Evolutionary conservation across 2,797 vertebrate species (phyloP).

Genomic region (Typhlichthys eigenmanni): DNA sequence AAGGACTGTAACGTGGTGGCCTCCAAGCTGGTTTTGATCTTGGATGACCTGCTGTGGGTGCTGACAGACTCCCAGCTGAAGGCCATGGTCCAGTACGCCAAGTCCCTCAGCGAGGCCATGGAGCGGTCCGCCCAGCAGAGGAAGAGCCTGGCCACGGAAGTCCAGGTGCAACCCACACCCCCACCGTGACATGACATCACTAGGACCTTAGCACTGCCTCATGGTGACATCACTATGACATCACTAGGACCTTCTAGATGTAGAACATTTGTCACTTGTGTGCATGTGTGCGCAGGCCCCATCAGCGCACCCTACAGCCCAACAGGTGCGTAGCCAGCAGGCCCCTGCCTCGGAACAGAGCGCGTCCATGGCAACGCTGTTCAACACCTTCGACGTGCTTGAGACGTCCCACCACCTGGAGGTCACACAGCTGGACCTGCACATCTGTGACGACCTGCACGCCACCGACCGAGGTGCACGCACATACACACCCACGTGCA

Average conservation of each 20-base stretch:
- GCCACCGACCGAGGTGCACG: constrained; percentile 88
- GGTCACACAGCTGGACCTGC: constrained; percentile 95
- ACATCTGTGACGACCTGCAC: constrained; percentile 97
- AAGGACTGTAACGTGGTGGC: constrained; percentile 98
- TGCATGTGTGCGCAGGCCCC: constrained; percentile 75
- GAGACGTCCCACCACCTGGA: constrained; percentile 98
- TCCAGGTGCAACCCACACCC: constrained; percentile 54
- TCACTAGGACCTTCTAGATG: too few species aligned
- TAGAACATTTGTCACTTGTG: background rate
- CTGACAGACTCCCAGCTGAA: constrained; percentile 98
- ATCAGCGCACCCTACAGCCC: constrained; percentile 74
- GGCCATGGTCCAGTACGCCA: constrained; percentile 98
- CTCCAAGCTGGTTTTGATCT: constrained; percentile 91
- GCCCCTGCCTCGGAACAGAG: constrained; percentile 83
- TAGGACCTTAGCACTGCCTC: too few species aligned
- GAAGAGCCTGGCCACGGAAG: constrained; percentile 93
- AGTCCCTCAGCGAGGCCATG: constrained; percentile 98
- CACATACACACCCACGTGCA: background rate
- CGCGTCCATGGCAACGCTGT: constrained; percentile 88
- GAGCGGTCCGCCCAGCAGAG: constrained; percentile 96
- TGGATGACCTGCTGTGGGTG: constrained; percentile 98
- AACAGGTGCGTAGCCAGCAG: constrained; percentile 87
- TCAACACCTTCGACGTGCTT: constrained; percentile 89
- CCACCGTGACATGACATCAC: too few species aligned
- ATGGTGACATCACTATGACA: too few species aligned